These are phyloP conservation scores for Melanotaenia duboulayi DNA, from an alignment of 2,113 vertebrate species.

Conservation along the genomic window DNA sequence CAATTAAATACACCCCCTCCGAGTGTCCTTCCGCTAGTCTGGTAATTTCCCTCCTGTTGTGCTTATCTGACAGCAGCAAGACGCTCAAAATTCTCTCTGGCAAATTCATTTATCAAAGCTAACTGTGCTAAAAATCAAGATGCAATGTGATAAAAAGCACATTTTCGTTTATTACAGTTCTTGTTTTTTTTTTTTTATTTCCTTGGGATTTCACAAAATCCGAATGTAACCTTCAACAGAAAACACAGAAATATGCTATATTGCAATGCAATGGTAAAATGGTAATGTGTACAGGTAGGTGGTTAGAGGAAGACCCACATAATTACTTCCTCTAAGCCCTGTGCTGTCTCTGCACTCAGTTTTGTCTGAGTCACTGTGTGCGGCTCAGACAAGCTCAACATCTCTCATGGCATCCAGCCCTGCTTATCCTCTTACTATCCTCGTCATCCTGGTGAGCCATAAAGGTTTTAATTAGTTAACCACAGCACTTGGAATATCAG, in stretches of 20 bases:
- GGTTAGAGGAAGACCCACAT: background rate
- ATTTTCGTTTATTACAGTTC: background rate
- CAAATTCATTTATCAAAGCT: background rate
- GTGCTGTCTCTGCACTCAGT: background rate
- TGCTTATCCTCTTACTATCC: conserved; percentile 55
- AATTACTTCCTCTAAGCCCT: background rate
- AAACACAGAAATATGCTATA: background rate
- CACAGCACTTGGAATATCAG: conserved; percentile 49
- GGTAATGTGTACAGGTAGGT: background rate
- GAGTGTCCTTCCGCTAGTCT: conserved; percentile 40
- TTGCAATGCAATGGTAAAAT: background rate
- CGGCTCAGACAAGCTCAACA: conserved; percentile 29
- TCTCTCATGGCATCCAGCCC: conserved; percentile 16
- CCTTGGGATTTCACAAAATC: background rate
- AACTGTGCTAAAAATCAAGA: background rate
- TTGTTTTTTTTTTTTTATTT: too few relatives aligned
- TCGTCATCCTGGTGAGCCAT: conserved; percentile 36
- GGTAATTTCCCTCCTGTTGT: conserved; percentile 9
- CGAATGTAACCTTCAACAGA: background rate
- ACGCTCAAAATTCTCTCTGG: background rate
- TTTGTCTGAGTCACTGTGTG: conserved; percentile 7
- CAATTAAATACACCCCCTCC: conserved; percentile 51
- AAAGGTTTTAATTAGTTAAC: conserved; percentile 72
- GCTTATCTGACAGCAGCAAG: conserved; percentile 4
- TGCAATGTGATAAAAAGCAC: background rate